These are phyloP conservation scores for Drosophila rhopaloa DNA, from an alignment of 1,140 invertebrate species.

Conservation along the genomic window DNA sequence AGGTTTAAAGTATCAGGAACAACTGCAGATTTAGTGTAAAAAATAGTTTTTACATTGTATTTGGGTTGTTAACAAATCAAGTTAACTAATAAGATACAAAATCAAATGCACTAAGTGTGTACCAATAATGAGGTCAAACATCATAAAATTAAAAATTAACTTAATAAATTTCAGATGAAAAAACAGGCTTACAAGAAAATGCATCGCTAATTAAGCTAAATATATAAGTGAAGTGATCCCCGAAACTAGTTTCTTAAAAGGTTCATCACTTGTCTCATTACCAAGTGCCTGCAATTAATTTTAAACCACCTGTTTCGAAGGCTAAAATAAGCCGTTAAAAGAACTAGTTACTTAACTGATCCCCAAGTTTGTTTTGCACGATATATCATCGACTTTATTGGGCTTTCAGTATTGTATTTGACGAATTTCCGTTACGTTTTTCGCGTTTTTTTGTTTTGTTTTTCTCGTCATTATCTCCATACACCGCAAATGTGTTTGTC, in stretches of 20 bases:
- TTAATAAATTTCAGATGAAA: neutral
- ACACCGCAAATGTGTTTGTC: constrained; percentile 28
- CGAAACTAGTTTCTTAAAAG: constrained; percentile 43
- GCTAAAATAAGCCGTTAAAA: constrained; percentile 5
- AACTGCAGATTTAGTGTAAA: no score
- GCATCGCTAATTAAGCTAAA: constrained; percentile 11
- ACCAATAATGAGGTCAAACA: neutral
- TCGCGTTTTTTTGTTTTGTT: neutral
- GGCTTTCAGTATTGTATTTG: neutral
- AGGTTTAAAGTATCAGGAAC: neutral
- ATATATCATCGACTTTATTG: constrained; percentile 5
- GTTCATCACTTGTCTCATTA: constrained; percentile 45
- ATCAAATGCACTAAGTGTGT: neutral
- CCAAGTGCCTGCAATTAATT: constrained; percentile 26
- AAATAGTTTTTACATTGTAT: neutral
- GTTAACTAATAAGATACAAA: neutral
- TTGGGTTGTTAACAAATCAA: neutral
- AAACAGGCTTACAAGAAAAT: neutral
- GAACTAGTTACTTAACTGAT: constrained; percentile 20
- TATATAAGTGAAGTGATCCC: neutral
- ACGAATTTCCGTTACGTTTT: constrained; percentile 26
- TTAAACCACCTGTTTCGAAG: constrained; percentile 30
- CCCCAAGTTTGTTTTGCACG: neutral
- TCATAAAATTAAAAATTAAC: neutral
- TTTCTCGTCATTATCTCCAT: constrained; percentile 9